Evolutionary conservation across 2,888 invertebrate species (phyloP).

Genomic region (Megalurothrips usitatus): DNA sequence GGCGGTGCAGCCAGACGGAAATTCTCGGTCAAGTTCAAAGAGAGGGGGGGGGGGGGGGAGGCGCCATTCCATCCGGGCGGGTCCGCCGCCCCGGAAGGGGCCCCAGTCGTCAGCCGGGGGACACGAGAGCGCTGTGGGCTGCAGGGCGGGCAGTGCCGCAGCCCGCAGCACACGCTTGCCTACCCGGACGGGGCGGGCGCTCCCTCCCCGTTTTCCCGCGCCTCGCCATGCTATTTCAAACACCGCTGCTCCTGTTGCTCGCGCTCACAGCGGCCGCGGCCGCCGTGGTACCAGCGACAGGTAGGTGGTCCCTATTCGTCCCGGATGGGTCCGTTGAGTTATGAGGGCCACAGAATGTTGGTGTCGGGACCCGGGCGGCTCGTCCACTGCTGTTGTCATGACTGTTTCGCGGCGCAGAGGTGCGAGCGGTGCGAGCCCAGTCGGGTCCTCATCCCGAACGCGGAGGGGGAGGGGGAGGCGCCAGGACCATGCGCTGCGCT

Average conservation of each 20-base stretch:
- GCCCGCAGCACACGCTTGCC: not conserved
- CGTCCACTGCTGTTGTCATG: too few species aligned
- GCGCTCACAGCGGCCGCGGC: not conserved
- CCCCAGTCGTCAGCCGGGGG: not conserved
- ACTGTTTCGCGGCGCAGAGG: not conserved
- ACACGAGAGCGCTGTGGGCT: not conserved
- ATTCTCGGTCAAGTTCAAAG: constrained; percentile 16
- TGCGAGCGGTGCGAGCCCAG: not conserved
- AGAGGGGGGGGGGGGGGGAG: not conserved
- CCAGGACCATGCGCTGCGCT: not conserved
- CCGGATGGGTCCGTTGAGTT: too few species aligned
- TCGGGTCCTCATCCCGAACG: not conserved
- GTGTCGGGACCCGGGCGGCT: too few species aligned
- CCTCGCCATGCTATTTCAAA: not conserved
- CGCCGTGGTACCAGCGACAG: not conserved
- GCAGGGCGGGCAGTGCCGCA: not conserved
- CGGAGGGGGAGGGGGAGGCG: not conserved
- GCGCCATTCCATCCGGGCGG: not conserved
- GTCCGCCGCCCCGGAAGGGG: not conserved
- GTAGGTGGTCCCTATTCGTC: too few species aligned
- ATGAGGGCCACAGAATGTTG: too few species aligned
- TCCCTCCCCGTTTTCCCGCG: not conserved
- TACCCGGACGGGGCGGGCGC: not conserved
- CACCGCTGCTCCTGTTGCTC: not conserved
- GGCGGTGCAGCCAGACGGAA: not conserved